Evolutionary conservation across 2,888 invertebrate species (phyloP), one percentile per base, ranked within the genome.

Genomic region (Torymus texanus): DNA sequence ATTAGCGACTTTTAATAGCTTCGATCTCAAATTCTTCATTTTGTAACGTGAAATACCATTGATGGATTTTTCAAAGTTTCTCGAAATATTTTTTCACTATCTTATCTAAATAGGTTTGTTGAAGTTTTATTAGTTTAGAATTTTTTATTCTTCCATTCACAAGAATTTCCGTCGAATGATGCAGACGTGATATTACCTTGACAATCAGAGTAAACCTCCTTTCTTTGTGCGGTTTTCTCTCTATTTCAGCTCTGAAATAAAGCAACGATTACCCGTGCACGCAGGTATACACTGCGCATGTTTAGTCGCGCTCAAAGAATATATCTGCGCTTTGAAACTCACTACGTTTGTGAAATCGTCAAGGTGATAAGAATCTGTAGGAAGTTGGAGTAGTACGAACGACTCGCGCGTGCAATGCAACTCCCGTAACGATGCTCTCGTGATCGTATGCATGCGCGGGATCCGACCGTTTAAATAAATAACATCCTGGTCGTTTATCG

Each of bases 381-480:
- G 62, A 56, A 78, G 67, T 67, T 50, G 53, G 29, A 29, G 29
- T 29, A 14, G n/a, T 50, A 16, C 13, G 53, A 12, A 21, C 50
- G 41, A 53, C 50, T 18, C 24, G 18, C 4, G 21, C 16, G 51
- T 41, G 29, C 16, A 51, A 24, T 41, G 18, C 61, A 16, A 74
- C 73, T 73, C 73, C 73, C 68, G 63, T 55, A 63, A 51, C 73
- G 73, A 74, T 51, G 68, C 58, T 65, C n/a, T 65, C 24, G 14
- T 24, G 75, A 79, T 79, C 72, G 74, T 63, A 75, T 75, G 79
- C 51, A 56, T 51, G 72, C 71, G 70, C 65, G 76, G 61, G 21
- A 67, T 71, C 65, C 74, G 72, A 68, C 63, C 65, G 72, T 79
- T 82, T 81, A 77, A 82, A 82, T 82, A 81, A 82, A 79, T 82